These are phyloP conservation scores for Plutomurus gul DNA, from an alignment of 1,140 invertebrate genomes.

Conservation along the genomic window DNA sequence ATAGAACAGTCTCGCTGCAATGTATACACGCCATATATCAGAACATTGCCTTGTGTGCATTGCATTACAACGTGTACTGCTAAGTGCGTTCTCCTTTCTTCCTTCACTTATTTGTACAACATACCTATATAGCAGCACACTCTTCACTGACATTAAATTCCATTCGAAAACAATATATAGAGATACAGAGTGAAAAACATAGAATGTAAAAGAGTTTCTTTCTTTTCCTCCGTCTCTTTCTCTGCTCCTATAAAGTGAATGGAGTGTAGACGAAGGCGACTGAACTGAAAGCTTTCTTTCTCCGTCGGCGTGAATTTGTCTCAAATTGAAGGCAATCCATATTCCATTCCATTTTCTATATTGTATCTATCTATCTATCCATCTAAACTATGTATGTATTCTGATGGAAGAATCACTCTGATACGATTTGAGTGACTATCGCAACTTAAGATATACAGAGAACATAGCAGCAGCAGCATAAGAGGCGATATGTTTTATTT, in stretches of 20 bases:
- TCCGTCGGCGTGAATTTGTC: constrained; percentile 32
- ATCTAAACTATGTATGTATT: constrained; percentile 14
- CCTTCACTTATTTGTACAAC: not conserved
- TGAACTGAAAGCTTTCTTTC: constrained; percentile 23
- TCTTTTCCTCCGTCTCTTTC: not conserved
- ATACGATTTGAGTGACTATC: constrained; percentile 25
- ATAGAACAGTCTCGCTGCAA: not conserved
- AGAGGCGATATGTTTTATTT: constrained; percentile 42
- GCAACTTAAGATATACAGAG: not conserved
- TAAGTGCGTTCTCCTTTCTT: not conserved
- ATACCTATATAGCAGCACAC: not conserved
- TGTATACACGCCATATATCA: not conserved
- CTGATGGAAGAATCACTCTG: not conserved
- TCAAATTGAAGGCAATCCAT: constrained; percentile 44
- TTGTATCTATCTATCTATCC: constrained; percentile 12
- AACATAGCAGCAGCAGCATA: not conserved
- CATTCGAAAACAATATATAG: not conserved
- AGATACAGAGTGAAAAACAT: not conserved
- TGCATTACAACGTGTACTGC: not conserved
- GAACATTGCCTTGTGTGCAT: not conserved
- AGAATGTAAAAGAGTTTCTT: constrained; percentile 22
- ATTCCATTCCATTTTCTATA: constrained; percentile 30
- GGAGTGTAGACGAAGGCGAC: constrained; percentile 1
- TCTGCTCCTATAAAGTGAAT: not conserved
- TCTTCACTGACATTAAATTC: not conserved